These are phyloP conservation scores for Protophormia terraenovae DNA, from an alignment of 2,888 invertebrate genomes.

Conservation along the genomic window DNA sequence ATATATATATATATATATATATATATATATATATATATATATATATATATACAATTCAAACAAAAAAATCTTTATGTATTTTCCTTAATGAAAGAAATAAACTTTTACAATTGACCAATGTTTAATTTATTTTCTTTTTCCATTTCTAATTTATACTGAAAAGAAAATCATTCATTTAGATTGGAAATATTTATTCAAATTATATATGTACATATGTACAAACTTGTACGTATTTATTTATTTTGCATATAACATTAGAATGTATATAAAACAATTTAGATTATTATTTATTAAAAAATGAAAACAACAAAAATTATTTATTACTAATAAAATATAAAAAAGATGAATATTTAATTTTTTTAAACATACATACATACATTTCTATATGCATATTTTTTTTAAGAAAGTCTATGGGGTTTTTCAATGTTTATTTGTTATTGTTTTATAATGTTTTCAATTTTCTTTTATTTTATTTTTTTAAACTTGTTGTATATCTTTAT, in stretches of 20 bases:
- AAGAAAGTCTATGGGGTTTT: not conserved
- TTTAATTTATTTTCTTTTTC: not conserved
- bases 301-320: not conserved
- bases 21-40: no score
- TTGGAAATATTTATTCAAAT: no score
- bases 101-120: not conserved
- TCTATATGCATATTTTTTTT: no score
- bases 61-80: not conserved
- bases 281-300: not conserved
- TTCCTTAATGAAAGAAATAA: not conserved
- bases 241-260: not conserved
- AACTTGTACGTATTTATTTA: not conserved
- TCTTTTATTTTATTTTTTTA: slow-evolving; percentile 7
- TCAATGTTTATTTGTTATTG: slow-evolving; percentile 13
- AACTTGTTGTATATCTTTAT: slow-evolving; percentile 4
- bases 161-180: no score
- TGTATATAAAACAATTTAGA: not conserved
- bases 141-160: no score
- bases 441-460: not conserved
- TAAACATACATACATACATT: not conserved
- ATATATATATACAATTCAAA: not conserved
- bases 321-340: not conserved
- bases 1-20: no score
- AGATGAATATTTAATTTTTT: not conserved
- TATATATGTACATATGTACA: not conserved